phyloP scores from a whole-genome alignment of 1,140 invertebrate species.

The Habropoda laboriosa region DNA sequence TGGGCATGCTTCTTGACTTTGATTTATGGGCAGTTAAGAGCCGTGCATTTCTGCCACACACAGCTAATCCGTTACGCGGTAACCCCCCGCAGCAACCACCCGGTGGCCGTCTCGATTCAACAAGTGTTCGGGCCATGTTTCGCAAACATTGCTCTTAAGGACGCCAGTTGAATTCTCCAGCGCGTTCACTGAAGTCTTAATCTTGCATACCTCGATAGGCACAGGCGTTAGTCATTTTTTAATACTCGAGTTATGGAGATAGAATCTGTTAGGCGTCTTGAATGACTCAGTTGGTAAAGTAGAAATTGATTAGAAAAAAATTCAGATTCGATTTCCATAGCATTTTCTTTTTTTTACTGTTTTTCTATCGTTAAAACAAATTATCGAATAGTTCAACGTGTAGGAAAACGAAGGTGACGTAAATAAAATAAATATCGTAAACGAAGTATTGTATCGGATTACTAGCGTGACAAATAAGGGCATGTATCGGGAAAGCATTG shows the following conservation, averaged over 20 bases:
- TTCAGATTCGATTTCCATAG: neutral
- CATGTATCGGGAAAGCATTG: neutral
- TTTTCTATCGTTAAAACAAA: neutral
- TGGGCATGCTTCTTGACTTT: constrained; percentile 73
- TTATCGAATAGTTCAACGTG: too few relatives aligned
- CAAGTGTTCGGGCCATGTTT: constrained; percentile 75
- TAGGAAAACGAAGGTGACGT: neutral
- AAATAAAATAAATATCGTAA: neutral
- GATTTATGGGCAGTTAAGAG: constrained; percentile 79
- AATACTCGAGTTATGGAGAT: neutral
- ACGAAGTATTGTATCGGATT: too few relatives aligned
- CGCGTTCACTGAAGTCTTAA: constrained; percentile 14
- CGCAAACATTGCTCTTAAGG: constrained; percentile 66
- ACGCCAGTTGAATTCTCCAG: constrained; percentile 30
- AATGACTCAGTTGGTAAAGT: neutral
- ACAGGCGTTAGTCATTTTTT: neutral
- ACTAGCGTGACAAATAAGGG: neutral
- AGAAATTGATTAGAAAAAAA: neutral
- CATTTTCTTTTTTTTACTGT: too few relatives aligned
- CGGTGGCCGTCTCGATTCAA: constrained; percentile 76
- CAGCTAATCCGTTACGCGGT: constrained; percentile 76
- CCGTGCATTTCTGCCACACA: constrained; percentile 67
- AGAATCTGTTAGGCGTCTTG: too few relatives aligned
- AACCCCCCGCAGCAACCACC: constrained; percentile 50
- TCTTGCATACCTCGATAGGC: neutral